Evolutionary conservation across 2,888 invertebrate species (phyloP).

Genomic region (Cancer borealis): DNA sequence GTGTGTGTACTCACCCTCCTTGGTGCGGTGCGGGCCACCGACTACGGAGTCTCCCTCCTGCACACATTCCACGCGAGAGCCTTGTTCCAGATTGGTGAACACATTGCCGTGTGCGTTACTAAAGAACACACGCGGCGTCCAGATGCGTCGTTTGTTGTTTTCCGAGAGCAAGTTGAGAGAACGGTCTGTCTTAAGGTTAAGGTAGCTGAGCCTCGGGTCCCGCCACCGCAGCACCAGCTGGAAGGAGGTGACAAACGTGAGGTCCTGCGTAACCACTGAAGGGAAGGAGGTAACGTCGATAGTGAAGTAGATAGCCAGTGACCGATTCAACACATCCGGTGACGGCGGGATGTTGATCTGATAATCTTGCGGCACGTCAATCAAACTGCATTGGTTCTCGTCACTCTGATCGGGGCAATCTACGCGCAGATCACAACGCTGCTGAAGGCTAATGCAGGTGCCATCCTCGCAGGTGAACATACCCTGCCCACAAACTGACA

Average conservation of each 20-base stretch:
- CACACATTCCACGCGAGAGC: constrained; percentile 71
- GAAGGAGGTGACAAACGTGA: constrained; percentile 66
- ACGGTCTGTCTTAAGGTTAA: constrained; percentile 72
- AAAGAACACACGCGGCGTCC: constrained; percentile 76
- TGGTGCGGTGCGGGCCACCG: constrained; percentile 57
- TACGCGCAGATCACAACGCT: constrained; percentile 72
- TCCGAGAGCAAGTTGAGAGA: constrained; percentile 70
- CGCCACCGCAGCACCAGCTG: constrained; percentile 70
- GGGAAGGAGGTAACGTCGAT: constrained; percentile 72
- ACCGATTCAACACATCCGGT: not conserved
- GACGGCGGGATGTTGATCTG: constrained; percentile 73
- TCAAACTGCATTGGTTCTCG: constrained; percentile 65
- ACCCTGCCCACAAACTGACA: constrained; percentile 69
- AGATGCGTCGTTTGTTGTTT: constrained; percentile 51
- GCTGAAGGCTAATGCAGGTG: constrained; percentile 67
- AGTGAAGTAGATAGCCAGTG: constrained; percentile 50
- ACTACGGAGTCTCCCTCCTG: constrained; percentile 41
- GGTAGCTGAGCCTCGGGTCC: constrained; percentile 68
- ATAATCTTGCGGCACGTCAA: constrained; percentile 67
- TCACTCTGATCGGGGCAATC: constrained; percentile 75
- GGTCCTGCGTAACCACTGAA: constrained; percentile 72
- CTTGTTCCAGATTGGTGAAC: constrained; percentile 74
- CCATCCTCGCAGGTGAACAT: constrained; percentile 73
- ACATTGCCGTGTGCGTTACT: constrained; percentile 75
- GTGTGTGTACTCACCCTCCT: constrained; percentile 65